Evolutionary conservation across 2,888 invertebrate species (phyloP).

Genomic region (Mythimna vitellina): DNA sequence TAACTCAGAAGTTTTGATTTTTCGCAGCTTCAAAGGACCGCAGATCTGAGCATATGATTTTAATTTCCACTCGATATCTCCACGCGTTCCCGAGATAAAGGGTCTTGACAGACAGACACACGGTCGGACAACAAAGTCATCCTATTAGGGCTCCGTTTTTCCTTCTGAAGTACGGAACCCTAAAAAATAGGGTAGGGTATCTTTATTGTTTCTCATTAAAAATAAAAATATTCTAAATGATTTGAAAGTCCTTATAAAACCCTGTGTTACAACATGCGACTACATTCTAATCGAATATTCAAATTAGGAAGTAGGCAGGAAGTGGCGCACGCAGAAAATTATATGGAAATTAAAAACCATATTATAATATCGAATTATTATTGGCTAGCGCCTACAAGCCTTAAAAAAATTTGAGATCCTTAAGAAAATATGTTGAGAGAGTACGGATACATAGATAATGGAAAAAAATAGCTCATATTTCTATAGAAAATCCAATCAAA

Average conservation of each 20-base stretch:
- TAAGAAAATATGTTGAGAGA: background rate
- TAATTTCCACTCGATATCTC: too few species aligned
- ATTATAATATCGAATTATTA: constrained; percentile 8
- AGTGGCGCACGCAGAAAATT: constrained; percentile 3
- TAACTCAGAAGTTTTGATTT: too few species aligned
- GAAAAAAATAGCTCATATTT: too few species aligned
- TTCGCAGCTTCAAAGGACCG: too few species aligned
- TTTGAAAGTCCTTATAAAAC: background rate
- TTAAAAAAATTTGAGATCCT: constrained; percentile 22
- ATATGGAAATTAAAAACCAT: constrained; percentile 22
- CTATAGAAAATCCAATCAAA: background rate
- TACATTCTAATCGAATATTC: constrained; percentile 12
- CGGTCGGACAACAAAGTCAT: too few species aligned
- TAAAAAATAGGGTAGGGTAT: too few species aligned
- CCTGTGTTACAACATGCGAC: background rate
- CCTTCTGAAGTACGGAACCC: too few species aligned
- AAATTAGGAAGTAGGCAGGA: constrained; percentile 3
- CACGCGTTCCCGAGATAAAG: too few species aligned
- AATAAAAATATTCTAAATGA: background rate
- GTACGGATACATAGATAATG: too few species aligned
- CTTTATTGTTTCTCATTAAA: background rate
- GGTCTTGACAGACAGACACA: too few species aligned
- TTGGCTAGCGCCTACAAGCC: constrained; percentile 4
- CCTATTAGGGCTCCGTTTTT: too few species aligned
- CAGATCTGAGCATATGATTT: too few species aligned